Percentiles rank a stretch among this genome's conserved stretches.
phyloP scores from a whole-genome alignment of 2,888 invertebrate genomes.

The Selenia dentaria region DNA sequence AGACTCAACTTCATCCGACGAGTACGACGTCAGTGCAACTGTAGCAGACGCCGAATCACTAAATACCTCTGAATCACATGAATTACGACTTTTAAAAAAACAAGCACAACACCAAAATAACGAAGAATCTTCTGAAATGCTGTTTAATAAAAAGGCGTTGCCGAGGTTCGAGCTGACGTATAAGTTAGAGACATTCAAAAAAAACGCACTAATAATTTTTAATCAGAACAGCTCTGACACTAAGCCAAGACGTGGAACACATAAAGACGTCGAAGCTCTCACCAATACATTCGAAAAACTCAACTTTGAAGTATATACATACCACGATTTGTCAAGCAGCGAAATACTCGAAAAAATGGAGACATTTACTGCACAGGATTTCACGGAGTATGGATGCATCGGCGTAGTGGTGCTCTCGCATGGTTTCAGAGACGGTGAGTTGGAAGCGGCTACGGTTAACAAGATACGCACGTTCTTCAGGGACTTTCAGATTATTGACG shows the following conservation, averaged over 20 bases:
- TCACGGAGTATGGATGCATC: constrained; percentile 64
- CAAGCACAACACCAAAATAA: neutral
- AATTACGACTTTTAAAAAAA: no score
- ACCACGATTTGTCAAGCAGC: constrained; percentile 51
- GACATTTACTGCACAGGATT: constrained; percentile 44
- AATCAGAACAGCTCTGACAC: constrained; percentile 54
- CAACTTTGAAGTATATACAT: constrained; percentile 51
- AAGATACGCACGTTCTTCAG: constrained; percentile 46
- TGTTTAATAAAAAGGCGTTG: neutral
- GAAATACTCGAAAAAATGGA: constrained; percentile 49
- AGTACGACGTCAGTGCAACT: no score
- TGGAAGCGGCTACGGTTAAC: neutral
- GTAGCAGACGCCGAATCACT: no score
- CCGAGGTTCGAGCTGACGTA: constrained; percentile 53
- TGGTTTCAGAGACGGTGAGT: neutral
- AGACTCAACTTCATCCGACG: no score
- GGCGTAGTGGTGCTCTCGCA: constrained; percentile 39
- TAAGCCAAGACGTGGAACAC: constrained; percentile 55
- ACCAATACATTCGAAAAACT: constrained; percentile 51
- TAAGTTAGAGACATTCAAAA: constrained; percentile 60
- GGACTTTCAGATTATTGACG: constrained; percentile 63
- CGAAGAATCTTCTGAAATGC: neutral
- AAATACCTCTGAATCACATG: no score
- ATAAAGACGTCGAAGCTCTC: constrained; percentile 53
- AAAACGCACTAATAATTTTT: constrained; percentile 62